Evolutionary conservation across 2,113 vertebrate genomes (phyloP), one percentile per base, ranked within the genome.

Genomic region (Leptosomus discolor): DNA sequence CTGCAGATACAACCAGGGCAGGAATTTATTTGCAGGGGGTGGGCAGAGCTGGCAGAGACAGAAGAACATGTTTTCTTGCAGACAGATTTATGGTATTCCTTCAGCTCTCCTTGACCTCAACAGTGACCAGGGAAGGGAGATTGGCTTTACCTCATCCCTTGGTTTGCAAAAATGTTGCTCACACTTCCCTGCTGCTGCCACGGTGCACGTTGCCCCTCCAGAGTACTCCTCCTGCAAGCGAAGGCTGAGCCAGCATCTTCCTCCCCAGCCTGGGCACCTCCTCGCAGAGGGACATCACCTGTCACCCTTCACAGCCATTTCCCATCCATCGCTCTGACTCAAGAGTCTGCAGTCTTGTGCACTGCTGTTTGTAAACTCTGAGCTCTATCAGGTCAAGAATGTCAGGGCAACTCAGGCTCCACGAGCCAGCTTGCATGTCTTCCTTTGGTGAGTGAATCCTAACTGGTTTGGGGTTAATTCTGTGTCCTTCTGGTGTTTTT

Each of bases 171-270:
- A 56, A 39, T 10, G 11, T 26, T 86, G 36, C 74, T 92, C 43
- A 22, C 8, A 6, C 15, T 61, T 30, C 53, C 12, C 27, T 54
- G 46, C 51, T 57, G 54, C 36, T 32, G 34, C 36, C 3, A 9
- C 1, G 6, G 37, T 34, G 36, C 24, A 16, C 5, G 0, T 7
- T 45, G 16, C 9, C 29, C 14, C 41, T 61, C 18, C n/a, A 34
- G 57, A 86, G 61, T 24, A 2, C n/a, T 24, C 36, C 39, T 24
- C 36, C 50, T 16, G 34, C 34, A 12, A 34, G 17, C 1, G 20
- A 76, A 39, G 29, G 51, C 30, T 73, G 58, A n/a, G 9, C 16
- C 63, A 58, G 32, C 48, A 27, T 26, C 53, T 84, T 53, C 19
- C 48, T 86, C 46, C 37, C 61, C 51, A 19, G 20, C 20, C 37